Base-by-base conservation (phyloP, 2,888 invertebrate species). In the Acronicta leporina region DNA sequence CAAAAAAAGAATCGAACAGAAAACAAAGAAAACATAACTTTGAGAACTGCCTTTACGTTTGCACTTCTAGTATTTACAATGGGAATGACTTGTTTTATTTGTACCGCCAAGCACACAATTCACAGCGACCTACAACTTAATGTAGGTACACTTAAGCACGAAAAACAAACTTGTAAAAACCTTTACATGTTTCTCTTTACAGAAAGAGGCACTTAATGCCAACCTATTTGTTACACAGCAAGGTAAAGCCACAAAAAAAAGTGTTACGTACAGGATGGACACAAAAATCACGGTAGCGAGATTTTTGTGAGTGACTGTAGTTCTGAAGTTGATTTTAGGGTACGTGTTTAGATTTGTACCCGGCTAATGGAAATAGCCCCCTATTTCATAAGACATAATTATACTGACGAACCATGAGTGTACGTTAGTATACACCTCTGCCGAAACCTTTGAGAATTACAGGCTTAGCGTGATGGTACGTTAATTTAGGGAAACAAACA, bases 1-100 rank as follows among this genome's bases (percentile, higher is more conserved):
- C n/a, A n/a, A n/a, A 20, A 16, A 8, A 20, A 20, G 20, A 20
- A 20, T 20, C 20, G 20, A 16, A 11, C 20, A 43, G 13, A 16
- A 15, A 8, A 42, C 9, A 10, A 16, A 42, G 11, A 9, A 20
- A 25, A 40, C 9, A 25, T 41, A 57, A 54, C 48, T 68, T 75
- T 64, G 47, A 56, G 40, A 64, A 41, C 20, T 66, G 10, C 47
- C 25, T 49, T 16, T 43, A 40, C 33, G 46, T 71, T 64, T 64
- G 46, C 43, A 63, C 15, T 62, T 48, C 53, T 59, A 50, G 51
- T 65, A 46, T 61, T 67, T 53, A 63, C 53, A 71, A 55, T 15
- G n/a, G 30, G 46, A 67, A 62, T 75, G n/a, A n/a, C n/a, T n/a
- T n/a, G 61, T 71, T 68, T 65, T 68, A 73, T 67, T 77, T 73